Base-by-base conservation (phyloP, 2,888 invertebrate genomes). In the Erebia ligea region DNA sequence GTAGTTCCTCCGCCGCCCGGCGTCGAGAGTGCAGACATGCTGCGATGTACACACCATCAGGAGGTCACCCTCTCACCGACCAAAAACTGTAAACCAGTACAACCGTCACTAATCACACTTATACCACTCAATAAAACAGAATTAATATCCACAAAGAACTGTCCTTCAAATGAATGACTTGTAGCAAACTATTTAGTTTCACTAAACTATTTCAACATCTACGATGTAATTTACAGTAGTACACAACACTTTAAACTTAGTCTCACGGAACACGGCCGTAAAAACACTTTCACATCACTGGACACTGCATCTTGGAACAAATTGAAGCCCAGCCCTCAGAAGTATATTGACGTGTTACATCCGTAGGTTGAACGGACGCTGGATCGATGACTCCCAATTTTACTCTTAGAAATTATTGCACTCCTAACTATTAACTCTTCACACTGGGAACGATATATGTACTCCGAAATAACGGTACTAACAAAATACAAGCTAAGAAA, bases 11-110 rank as follows among this genome's bases (percentile, higher is more conserved):
- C 94, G 92, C 94, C 93, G 92, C 94, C 89, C 96, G 96, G 95
- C 96, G 97, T 97, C 94, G 97, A 96, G 96, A 97, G 96, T 96
- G 97, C 97, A 97, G 97, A 97, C 98, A 98, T 98, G 96, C 97
- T 98, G 97, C 97, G 96, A 96, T 96, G 96, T 96, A 96, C 96
- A 96, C 97, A 97, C 97, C 97, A 98, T 97, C 89, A 93, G 91
- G 92, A 90, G 91, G 82, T 85, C 87, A 92, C 92, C 91, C 90
- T 89, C 90, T 82, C 87, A 84, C 89, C 83, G 86, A 91, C 90
- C 91, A 91, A 91, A 93, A 92, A 92, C 93, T 92, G 91, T 85
- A 92, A 34, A 90, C 82, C 84, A 86, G 81, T 74, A 79, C 81
- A 85, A 84, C 75, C 76, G 73, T 78, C 82, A 79, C 83, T 76